Base-by-base conservation (phyloP, 2,888 invertebrate species). In the Ctenicera cuprea region DNA sequence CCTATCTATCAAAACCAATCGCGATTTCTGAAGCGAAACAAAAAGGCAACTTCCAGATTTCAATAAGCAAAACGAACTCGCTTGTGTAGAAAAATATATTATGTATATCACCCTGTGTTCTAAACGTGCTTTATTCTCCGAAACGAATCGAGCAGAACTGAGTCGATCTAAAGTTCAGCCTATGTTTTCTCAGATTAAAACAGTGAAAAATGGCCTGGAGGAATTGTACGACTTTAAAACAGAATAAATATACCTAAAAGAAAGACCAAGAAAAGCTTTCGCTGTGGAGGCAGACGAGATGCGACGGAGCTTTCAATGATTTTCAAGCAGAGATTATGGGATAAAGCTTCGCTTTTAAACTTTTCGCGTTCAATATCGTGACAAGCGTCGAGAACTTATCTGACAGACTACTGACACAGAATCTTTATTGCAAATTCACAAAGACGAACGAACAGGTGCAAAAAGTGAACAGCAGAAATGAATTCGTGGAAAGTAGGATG, bases 291-390 rank as follows among this genome's bases (percentile, higher is more conserved):
- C 41, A 66, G 61, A 62, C 63, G 63, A 54, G 63, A 68, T 57
- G 73, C 68, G 73, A 68, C 57, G 66, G 50, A 63, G 73, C 73
- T 73, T 69, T 68, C 73, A 73, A 73, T 73, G 73, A 73, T 64
- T 73, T 72, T 69, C 73, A 69, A 43, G 73, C 63, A 69, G 68
- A 73, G 73, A 73, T 73, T 73, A 73, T 66, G 72, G 73, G 68
- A 73, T 73, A 59, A 73, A 73, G 73, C 73, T 59, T 68, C 68
- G 73, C 73, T 73, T 68, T 73, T 73, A 69, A 73, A 72, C 72
- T 72, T 72, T 72, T 67, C 72, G 26, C 73, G 73, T 73, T 73
- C 73, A 68, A 69, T 69, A 69, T 68, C 61, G 73, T 69, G 73
- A 68, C 64, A 70, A 68, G 68, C 73, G 73, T 48, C 63, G 73